Conservation (phyloP, 2,888 invertebrate genomes). For the Rhyacophila evoluta region DNA sequence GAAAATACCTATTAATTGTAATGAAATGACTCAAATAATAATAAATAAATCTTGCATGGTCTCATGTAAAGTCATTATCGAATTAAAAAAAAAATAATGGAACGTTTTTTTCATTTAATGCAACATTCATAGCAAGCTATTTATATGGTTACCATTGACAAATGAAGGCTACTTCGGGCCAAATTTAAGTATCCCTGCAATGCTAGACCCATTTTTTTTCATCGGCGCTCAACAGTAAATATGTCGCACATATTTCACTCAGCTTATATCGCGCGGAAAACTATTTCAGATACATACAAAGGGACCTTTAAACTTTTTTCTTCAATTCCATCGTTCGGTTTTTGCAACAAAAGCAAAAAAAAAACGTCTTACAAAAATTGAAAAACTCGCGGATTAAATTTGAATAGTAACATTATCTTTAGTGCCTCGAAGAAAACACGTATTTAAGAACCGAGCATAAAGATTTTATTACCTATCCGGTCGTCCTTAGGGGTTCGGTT, state of each 20-base stretch:
- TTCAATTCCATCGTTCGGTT: conserved; percentile 14
- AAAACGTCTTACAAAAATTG: conserved; percentile 18
- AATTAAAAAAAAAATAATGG: no score
- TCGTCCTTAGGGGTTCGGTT: background rate
- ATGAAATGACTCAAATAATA: no score
- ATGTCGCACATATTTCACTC: conserved; percentile 22
- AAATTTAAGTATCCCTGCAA: background rate
- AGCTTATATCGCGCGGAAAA: conserved; percentile 17
- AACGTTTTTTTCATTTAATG: no score
- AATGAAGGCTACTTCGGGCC: no score
- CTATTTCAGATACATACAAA: conserved; percentile 22
- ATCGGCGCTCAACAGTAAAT: conserved; percentile 12
- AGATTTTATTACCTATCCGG: background rate
- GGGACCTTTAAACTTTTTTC: conserved; percentile 19
- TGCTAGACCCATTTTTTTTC: background rate
- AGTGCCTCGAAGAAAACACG: conserved; percentile 8
- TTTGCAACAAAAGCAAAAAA: conserved; percentile 13
- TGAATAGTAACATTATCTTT: conserved; percentile 23
- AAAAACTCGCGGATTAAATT: conserved; percentile 18
- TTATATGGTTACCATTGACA: no score
- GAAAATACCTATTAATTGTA: no score
- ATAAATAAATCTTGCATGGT: no score
- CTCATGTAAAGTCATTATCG: no score
- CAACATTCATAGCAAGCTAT: no score
- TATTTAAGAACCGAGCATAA: conserved; percentile 12